Conservation (phyloP, 2,888 invertebrate genomes). For the Eupeodes luniger region DNA sequence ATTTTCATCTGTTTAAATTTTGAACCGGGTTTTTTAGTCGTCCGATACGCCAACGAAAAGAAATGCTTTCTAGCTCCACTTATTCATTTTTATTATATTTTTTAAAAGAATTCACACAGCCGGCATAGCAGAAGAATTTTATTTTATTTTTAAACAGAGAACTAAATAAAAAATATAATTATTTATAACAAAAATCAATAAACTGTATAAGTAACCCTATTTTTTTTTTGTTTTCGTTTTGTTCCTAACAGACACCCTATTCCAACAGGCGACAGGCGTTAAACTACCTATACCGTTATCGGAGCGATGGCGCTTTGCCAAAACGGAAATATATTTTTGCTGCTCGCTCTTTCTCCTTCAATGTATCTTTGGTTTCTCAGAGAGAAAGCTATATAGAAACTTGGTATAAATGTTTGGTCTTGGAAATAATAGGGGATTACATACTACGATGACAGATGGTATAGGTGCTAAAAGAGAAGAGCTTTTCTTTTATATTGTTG, state of each 20-base stretch:
- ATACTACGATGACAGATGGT: conserved; percentile 5
- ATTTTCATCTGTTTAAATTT: conserved; percentile 24
- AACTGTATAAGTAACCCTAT: conserved; percentile 37
- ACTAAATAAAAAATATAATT: conserved; percentile 2
- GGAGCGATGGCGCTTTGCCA: conserved; percentile 46
- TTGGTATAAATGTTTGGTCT: conserved; percentile 11
- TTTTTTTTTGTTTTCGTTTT: background rate
- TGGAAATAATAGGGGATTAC: conserved; percentile 33
- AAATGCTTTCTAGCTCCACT: conserved; percentile 8
- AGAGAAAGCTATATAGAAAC: conserved; percentile 44
- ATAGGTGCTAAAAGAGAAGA: conserved; percentile 35
- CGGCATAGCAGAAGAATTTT: background rate
- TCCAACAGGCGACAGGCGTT: conserved; percentile 69
- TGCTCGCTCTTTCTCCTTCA: conserved; percentile 10
- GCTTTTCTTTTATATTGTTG: conserved; percentile 39
- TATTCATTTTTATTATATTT: background rate
- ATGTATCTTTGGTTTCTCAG: conserved; percentile 9
- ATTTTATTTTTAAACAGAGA: background rate
- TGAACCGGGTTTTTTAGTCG: conserved; percentile 50
- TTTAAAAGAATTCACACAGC: background rate
- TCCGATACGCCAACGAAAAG: conserved; percentile 2
- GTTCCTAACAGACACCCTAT: conserved; percentile 46
- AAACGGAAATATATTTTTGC: conserved; percentile 48
- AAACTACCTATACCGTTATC: conserved; percentile 64
- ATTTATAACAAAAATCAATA: conserved; percentile 63